Base-by-base conservation (phyloP, 2,113 vertebrate species). In the Eubucco bourcierii region DNA sequence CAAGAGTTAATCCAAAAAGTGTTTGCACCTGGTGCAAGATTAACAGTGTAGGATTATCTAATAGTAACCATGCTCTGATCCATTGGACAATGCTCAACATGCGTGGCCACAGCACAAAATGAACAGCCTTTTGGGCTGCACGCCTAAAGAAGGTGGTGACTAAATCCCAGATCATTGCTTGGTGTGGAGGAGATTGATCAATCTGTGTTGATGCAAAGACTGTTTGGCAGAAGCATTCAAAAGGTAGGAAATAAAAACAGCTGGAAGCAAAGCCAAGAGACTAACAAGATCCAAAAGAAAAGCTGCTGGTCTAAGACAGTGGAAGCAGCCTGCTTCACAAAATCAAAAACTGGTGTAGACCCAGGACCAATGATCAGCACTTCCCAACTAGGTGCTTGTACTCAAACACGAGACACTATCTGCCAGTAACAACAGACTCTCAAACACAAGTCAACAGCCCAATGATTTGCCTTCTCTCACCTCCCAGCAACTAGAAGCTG, bases 41-140 rank as follows among this genome's bases (percentile, higher is more conserved):
- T 91, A 81, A n/a, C 90, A 39, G 24, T 2, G 12, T 67, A 60
- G 79, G 53, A 65, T 86, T 88, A 95, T 50, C 63, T 39, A 80
- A 61, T 67, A 56, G 55, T 10, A 70, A 25, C 55, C 12, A 68
- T 0, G 2, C 23, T 78, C 61, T 3, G 4, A 80, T 46, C 68
- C 65, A 80, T 56, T 33, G 39, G 34, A 53, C 37, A 64, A 34
- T 0, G 3, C 41, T 28, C 46, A 39, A 27, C 61, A 73, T 16
- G 29, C 15, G 12, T 2, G 53, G 75, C 44, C 44, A 8, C 47
- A 84, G 66, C 19, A 63, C 78, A 59, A 19, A 80, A 74, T 1
- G 5, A 73, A 53, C 0, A 1, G 61, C 31, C 41, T 56, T 83
- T 74, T 0, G 0, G 71, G 60, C 53, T 2, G 3, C 14, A 1